These are phyloP conservation scores for Amphiduros pacificus DNA, from an alignment of 2,888 invertebrate species.

Conservation along the genomic window DNA sequence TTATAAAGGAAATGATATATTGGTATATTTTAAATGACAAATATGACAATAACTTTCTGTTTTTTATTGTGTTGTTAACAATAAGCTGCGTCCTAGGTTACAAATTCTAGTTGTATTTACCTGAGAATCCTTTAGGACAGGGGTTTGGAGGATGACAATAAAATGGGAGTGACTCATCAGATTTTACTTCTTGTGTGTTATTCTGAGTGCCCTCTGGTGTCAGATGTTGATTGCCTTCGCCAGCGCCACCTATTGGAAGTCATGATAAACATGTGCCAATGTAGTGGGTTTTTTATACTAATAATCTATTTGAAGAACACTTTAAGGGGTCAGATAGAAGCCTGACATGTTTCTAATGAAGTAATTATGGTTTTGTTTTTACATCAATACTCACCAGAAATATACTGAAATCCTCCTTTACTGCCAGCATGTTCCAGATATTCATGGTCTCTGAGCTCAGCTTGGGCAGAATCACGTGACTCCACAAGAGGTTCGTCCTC, in stretches of 20 bases:
- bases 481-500: slow-evolving; percentile 2
- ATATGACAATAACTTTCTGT: no score
- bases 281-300: not conserved
- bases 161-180: slow-evolving; percentile 89
- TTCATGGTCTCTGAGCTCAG: slow-evolving; percentile 25
- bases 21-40: no score
- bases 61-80: no score
- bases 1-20: no score
- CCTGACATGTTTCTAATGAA: no score
- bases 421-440: slow-evolving; percentile 19
- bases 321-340: not conserved
- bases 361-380: no score
- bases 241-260: slow-evolving; percentile 67
- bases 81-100: no score
- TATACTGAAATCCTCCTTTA: slow-evolving; percentile 20
- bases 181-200: slow-evolving; percentile 78
- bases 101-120: no score
- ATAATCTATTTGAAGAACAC: not conserved
- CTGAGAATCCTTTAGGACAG: slow-evolving; percentile 90
- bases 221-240: slow-evolving; percentile 74
- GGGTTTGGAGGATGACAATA: slow-evolving; percentile 99
- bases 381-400: slow-evolving; percentile 19
- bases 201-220: slow-evolving; percentile 60
- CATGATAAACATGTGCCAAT: not conserved
- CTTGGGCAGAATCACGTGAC: not conserved